These are phyloP conservation scores for Adelognathus sp. DNA, from an alignment of 2,888 invertebrate genomes.

Conservation along the genomic window DNA sequence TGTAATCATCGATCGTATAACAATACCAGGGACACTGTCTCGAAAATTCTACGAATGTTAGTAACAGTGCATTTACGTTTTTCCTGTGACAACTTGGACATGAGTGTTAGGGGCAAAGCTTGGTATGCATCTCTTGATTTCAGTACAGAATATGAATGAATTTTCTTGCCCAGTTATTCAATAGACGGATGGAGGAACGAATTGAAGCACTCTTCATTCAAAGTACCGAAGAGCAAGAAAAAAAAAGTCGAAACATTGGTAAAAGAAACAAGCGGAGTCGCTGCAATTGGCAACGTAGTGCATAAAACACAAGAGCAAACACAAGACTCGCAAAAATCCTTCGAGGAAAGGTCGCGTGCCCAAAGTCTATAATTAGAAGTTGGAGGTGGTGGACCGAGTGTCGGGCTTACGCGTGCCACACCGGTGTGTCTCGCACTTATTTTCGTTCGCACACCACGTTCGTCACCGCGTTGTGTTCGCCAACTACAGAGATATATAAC, in stretches of 20 bases:
- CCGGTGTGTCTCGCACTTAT: slow-evolving; percentile 41
- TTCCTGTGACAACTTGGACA: no score
- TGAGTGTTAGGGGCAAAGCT: no score
- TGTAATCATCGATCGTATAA: no score
- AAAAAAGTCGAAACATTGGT: not conserved
- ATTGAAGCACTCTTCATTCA: no score
- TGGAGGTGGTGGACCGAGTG: slow-evolving; percentile 37
- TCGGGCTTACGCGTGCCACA: slow-evolving; percentile 35
- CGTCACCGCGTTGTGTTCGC: not conserved
- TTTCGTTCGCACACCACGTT: slow-evolving; percentile 30
- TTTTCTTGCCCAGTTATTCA: no score
- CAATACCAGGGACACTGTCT: no score
- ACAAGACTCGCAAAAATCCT: slow-evolving; percentile 30
- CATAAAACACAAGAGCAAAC: not conserved
- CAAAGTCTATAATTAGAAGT: slow-evolving; percentile 53
- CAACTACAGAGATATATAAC: not conserved
- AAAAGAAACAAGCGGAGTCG: slow-evolving; percentile 1
- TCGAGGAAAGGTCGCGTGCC: slow-evolving; percentile 49
- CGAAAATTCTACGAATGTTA: no score
- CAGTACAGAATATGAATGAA: no score
- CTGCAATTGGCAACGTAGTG: not conserved
- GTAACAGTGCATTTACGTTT: no score
- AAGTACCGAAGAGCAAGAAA: no score
- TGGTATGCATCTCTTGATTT: no score
- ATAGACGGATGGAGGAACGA: no score